Conservation (phyloP, 2,888 invertebrate species). For the Cyclophora punctaria region DNA sequence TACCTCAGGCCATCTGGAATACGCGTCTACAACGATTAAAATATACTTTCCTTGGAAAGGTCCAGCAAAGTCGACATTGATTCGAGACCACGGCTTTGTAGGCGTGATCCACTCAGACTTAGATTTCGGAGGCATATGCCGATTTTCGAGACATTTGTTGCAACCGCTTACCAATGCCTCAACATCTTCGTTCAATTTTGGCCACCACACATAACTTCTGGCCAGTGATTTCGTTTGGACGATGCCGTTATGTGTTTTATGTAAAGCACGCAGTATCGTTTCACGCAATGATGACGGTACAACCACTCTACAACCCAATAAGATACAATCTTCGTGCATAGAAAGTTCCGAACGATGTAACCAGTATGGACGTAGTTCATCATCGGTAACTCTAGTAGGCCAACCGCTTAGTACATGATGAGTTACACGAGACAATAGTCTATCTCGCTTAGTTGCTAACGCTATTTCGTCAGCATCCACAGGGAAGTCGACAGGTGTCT, state of each 20-base stretch:
- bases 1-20: conserved; percentile 6
- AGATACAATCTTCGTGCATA: conserved; percentile 1
- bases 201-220: conserved; percentile 21
- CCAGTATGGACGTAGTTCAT: background rate
- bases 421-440: no score
- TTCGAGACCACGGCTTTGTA: conserved; percentile 6
- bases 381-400: background rate
- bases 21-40: conserved; percentile 12
- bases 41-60: conserved; percentile 9
- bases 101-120: conserved; percentile 8
- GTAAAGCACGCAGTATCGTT: conserved; percentile 1
- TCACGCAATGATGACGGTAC: background rate
- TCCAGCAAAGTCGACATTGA: conserved; percentile 15
- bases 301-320: background rate
- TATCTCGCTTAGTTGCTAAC: no score
- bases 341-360: conserved; percentile 1
- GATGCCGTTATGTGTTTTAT: conserved; percentile 13
- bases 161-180: conserved; percentile 4
- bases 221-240: conserved; percentile 18
- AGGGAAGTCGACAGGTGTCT: no score
- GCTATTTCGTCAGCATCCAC: no score
- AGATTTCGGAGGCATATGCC: conserved; percentile 3
- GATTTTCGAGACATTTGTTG: background rate
- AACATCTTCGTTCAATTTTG: conserved; percentile 8
- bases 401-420: no score